Conservation (phyloP, 2,888 invertebrate species). For the Pterobdella sp. region DNA sequence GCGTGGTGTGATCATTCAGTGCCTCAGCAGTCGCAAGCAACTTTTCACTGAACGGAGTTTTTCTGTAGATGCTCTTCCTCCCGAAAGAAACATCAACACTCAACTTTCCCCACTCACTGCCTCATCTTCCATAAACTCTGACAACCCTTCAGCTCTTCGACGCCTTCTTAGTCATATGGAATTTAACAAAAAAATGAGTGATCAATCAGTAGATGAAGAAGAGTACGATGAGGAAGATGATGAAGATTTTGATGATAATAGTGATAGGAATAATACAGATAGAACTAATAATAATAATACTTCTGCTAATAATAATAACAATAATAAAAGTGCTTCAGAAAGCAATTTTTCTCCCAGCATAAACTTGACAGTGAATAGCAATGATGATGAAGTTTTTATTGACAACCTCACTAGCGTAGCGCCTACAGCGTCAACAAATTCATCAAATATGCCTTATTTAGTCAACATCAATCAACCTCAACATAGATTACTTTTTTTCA, state of each 20-base stretch:
- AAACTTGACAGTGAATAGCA: not conserved
- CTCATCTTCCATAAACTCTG: conserved; percentile 1
- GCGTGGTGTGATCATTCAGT: conserved; percentile 35
- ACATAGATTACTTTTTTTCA: not conserved
- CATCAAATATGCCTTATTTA: too few species aligned
- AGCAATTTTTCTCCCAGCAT: not conserved
- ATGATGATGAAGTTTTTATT: conserved; percentile 7
- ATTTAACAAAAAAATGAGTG: not conserved
- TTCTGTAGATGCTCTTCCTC: conserved; percentile 6
- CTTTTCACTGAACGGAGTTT: conserved; percentile 18
- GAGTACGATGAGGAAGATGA: conserved; percentile 23
- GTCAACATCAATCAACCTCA: too few species aligned
- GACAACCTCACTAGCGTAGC: too few species aligned
- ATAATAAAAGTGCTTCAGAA: not conserved
- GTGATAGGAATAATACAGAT: not conserved
- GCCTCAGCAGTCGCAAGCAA: conserved; percentile 24
- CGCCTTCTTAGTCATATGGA: conserved; percentile 20
- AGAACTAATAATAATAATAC: not conserved
- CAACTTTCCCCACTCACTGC: not conserved
- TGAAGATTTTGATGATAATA: conserved; percentile 15
- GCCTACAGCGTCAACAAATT: too few species aligned
- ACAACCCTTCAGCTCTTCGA: conserved; percentile 22
- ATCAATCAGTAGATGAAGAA: conserved; percentile 13
- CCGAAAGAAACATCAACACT: not conserved
- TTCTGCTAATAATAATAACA: conserved; percentile 4